phyloP scores from a whole-genome alignment of 2,888 invertebrate genomes.

The Anagyrus pseudococci region DNA sequence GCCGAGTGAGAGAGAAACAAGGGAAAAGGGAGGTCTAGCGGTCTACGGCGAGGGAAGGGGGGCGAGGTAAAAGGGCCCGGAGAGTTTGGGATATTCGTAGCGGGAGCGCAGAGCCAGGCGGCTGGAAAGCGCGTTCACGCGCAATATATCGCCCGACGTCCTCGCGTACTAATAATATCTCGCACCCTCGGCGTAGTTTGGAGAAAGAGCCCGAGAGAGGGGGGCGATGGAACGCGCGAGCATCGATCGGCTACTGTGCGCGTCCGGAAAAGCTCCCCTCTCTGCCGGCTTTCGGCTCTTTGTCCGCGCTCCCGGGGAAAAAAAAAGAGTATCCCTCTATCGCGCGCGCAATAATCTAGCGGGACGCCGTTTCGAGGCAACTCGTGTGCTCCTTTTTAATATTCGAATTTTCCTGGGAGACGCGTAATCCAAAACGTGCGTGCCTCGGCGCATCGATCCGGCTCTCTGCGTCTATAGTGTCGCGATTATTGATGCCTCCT shows the following conservation, averaged over 20 bases:
- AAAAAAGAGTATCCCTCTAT: neutral
- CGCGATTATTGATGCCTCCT: too few species aligned
- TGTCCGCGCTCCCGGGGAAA: neutral
- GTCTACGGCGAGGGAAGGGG: too few species aligned
- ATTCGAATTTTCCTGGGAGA: constrained; percentile 22
- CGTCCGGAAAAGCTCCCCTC: constrained; percentile 26
- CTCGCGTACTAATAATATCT: too few species aligned
- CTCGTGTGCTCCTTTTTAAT: constrained; percentile 19
- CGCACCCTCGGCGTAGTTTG: too few species aligned
- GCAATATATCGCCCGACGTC: too few species aligned
- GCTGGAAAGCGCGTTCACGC: too few species aligned
- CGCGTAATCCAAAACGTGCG: constrained; percentile 9
- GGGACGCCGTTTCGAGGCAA: neutral
- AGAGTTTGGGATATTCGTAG: too few species aligned
- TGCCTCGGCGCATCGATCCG: constrained; percentile 2
- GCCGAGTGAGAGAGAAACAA: too few species aligned
- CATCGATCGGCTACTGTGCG: constrained; percentile 33
- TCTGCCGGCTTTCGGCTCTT: neutral
- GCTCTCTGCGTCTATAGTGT: too few species aligned
- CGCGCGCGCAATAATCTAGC: neutral
- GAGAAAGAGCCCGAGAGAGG: neutral
- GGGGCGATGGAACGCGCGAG: neutral
- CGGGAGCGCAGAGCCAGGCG: too few species aligned
- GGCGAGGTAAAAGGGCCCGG: too few species aligned
- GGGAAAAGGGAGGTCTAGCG: too few species aligned